A percentile compares a stretch with the other conserved stretches of the same genome.
phyloP scores from a whole-genome alignment of 1,140 invertebrate genomes.

The Druon quercuslanigerum region DNA sequence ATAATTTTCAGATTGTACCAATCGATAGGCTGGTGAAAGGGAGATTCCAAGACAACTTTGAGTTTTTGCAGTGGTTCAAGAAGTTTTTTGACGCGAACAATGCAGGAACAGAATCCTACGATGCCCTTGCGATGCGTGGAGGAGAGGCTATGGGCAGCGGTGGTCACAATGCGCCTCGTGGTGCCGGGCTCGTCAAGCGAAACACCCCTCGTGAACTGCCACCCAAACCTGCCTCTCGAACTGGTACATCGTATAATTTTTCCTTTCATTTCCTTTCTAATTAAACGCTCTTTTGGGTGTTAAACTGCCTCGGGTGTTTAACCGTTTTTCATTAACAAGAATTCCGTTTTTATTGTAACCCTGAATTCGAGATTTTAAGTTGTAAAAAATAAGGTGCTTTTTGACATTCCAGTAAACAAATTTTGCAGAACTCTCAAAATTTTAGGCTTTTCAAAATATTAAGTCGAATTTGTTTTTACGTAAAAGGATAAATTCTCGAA shows the following conservation, averaged over 20 bases:
- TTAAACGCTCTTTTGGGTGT: conserved; percentile 23
- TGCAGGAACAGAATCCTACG: conserved; percentile 90
- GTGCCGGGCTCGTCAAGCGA: conserved; percentile 72
- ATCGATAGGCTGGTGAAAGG: conserved; percentile 95
- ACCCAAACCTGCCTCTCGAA: conserved; percentile 66
- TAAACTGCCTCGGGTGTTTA: conserved; percentile 15
- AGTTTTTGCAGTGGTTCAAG: conserved; percentile 99
- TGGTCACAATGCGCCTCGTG: conserved; percentile 78
- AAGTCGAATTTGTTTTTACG: background rate
- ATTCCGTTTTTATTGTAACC: background rate
- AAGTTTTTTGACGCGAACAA: conserved; percentile 99
- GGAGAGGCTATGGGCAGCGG: conserved; percentile 87
- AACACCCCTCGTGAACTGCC: conserved; percentile 64
- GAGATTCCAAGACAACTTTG: conserved; percentile 98
- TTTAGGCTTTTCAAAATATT: too few relatives aligned
- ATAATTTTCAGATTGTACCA: conserved; percentile 85
- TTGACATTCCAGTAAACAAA: too few relatives aligned
- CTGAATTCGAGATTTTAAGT: too few relatives aligned
- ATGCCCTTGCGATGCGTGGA: conserved; percentile 89
- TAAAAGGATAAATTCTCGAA: background rate
- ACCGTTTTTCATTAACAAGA: conserved; percentile 34
- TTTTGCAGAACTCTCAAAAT: too few relatives aligned
- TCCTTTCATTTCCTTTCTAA: conserved; percentile 36
- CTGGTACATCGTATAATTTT: conserved; percentile 68
- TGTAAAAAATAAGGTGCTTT: too few relatives aligned